These are phyloP conservation scores for Delphinus delphis DNA, from an alignment of 2,113 vertebrate genomes.

Conservation along the genomic window DNA sequence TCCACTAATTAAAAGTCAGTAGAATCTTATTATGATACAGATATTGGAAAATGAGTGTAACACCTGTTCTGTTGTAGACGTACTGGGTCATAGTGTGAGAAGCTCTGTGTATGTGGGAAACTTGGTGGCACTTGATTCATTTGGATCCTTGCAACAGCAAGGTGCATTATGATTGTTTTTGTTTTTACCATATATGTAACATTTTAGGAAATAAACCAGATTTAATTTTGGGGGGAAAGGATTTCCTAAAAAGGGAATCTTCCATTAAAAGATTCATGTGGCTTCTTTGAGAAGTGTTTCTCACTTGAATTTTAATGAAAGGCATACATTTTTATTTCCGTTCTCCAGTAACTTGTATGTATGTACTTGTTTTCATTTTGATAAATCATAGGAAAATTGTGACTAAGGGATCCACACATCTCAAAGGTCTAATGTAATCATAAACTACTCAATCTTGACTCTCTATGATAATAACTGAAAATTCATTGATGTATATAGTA, in stretches of 20 bases:
- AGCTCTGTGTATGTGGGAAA: not conserved
- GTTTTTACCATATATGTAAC: not conserved
- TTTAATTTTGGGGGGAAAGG: not conserved
- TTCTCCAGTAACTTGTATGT: not conserved
- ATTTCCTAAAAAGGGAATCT: constrained; percentile 42
- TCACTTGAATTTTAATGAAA: constrained; percentile 53
- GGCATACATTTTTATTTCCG: constrained; percentile 15
- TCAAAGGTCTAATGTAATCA: constrained; percentile 35
- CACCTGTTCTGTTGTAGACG: not conserved
- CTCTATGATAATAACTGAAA: constrained; percentile 40
- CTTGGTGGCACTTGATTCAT: not conserved
- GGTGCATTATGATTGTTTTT: not conserved
- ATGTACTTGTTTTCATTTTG: constrained; percentile 41
- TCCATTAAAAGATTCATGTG: constrained; percentile 30
- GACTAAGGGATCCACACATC: not conserved
- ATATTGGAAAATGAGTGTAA: not conserved
- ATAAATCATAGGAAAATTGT: constrained; percentile 50
- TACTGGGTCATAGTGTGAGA: not conserved
- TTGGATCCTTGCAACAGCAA: not conserved
- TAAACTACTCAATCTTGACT: constrained; percentile 45
- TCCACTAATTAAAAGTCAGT: not conserved
- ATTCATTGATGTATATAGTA: constrained; percentile 1
- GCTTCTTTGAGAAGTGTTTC: not conserved
- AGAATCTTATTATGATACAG: not conserved
- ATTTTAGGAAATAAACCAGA: constrained; percentile 25